Base-by-base conservation (phyloP, 2,888 invertebrate species). In the Sericinus montela region DNA sequence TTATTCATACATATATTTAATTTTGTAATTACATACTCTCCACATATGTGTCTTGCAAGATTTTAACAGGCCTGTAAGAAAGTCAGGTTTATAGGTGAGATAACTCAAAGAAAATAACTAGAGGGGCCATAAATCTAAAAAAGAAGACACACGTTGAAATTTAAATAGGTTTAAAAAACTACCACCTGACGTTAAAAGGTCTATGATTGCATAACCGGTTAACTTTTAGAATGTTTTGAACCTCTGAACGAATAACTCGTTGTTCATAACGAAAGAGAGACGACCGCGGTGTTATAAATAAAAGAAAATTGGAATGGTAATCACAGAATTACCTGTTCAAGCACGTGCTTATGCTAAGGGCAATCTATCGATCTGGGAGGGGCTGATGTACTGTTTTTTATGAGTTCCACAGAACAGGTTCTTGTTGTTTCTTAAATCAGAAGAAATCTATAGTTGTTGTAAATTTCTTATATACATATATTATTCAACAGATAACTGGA, bases 321-420 rank as follows among this genome's bases (percentile, higher is more conserved):
- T 77, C 65, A 76, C 63, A 62, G 73, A 78, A 78, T 79, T 75
- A 76, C 64, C 71, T 49, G 68, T 60, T 64, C 50, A 51, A 63
- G 62, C 60, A 60, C 64, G 65, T 46, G 46, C 67, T 71, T 70
- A 65, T 46, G 46, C 67, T 71, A 69, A 72, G 62, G 56, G 57
- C 57, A 32, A 50, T 46, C 15, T 46, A 46, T 44, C 51, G 48
- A n/a, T n/a, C n/a, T n/a, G n/a, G n/a, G n/a, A 41, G 42, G 41
- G 52, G 48, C 38, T 41, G 45, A 54, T 54, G 51, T 57, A 52
- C 42, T 50, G 37, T 52, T 48, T 35, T 49, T 48, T 46, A 46
- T 38, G 30, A 6, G 6, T 30, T n/a, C 23, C 37, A 10, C 23
- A n/a, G n/a, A 4, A 25, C 15, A 25, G 9, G 14, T 23, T 5